These are phyloP conservation scores for Amphiprion ocellaris DNA, from an alignment of 2,113 vertebrate species.

Conservation along the genomic window DNA sequence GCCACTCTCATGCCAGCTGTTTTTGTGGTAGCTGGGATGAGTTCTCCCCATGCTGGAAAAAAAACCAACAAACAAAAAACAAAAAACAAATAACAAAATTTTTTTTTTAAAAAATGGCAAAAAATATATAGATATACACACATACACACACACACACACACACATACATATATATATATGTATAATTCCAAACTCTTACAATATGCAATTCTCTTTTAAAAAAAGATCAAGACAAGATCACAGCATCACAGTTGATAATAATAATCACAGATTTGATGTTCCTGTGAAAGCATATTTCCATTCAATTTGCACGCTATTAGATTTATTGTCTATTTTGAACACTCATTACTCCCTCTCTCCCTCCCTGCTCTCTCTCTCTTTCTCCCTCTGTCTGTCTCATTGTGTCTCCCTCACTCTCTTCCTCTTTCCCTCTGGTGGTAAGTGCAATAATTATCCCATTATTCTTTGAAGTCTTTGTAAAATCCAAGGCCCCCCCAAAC, in stretches of 20 bases:
- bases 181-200: slow-evolving; percentile 41
- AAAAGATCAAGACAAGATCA: slow-evolving; percentile 46
- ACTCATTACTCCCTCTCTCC: slow-evolving; percentile 62
- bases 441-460: slow-evolving; percentile 80
- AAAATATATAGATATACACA: neutral
- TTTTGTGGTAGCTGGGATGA: slow-evolving; percentile 69
- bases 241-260: slow-evolving; percentile 65
- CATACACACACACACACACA: neutral
- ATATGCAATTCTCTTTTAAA: slow-evolving; percentile 53
- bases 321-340: slow-evolving; percentile 79
- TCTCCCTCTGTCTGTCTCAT: slow-evolving; percentile 34
- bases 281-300: slow-evolving; percentile 70
- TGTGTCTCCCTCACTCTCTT: slow-evolving; percentile 39
- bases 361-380: slow-evolving; percentile 31
- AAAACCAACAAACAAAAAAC: too few relatives aligned
- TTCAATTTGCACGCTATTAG: slow-evolving; percentile 75
- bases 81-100: too few relatives aligned
- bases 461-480: slow-evolving; percentile 77
- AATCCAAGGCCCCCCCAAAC: slow-evolving; percentile 66
- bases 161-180: too few relatives aligned
- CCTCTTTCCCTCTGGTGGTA: slow-evolving; percentile 71
- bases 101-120: too few relatives aligned
- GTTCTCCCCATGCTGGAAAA: neutral
- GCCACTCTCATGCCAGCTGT: slow-evolving; percentile 81
- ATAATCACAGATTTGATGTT: slow-evolving; percentile 71